A percentile compares a stretch with the other conserved stretches of the same genome.
Conservation (phyloP, 2,797 vertebrate species). For the Otus scops region DNA sequence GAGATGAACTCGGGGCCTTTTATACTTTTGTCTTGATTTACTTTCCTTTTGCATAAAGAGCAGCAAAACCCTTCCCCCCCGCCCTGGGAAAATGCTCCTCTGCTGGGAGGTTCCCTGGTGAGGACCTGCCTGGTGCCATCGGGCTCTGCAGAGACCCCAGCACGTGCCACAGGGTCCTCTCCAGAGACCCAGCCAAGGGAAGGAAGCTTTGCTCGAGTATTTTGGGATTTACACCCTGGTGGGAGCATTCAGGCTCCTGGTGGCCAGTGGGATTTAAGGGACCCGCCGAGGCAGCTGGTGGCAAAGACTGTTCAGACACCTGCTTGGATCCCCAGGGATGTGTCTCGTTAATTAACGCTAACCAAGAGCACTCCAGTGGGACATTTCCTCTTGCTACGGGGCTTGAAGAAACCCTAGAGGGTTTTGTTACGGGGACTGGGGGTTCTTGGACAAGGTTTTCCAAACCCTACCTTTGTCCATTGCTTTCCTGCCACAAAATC, state of each 20-base stretch:
- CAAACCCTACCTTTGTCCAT: background rate
- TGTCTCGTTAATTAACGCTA: accelerated
- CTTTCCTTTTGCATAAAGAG: background rate
- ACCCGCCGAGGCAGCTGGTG: background rate
- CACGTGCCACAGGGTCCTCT: accelerated
- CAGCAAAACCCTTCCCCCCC: background rate
- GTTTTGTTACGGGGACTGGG: background rate
- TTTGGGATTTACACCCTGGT: background rate
- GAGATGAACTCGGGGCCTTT: background rate
- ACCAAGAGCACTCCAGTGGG: background rate
- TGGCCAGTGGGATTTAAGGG: background rate
- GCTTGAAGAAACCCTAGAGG: background rate
- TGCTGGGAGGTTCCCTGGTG: background rate
- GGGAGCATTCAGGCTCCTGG: accelerated
- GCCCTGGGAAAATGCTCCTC: background rate
- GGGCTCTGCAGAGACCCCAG: background rate
- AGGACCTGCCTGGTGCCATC: background rate
- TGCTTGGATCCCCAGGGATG: accelerated
- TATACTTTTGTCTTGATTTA: background rate
- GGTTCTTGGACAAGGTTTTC: background rate
- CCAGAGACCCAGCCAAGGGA: background rate
- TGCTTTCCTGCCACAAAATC: background rate
- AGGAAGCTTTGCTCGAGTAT: background rate
- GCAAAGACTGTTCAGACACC: background rate
- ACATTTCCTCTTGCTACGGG: background rate